Evolutionary conservation across 1,140 invertebrate genomes (phyloP).

Genomic region (Caerostris darwini): DNA sequence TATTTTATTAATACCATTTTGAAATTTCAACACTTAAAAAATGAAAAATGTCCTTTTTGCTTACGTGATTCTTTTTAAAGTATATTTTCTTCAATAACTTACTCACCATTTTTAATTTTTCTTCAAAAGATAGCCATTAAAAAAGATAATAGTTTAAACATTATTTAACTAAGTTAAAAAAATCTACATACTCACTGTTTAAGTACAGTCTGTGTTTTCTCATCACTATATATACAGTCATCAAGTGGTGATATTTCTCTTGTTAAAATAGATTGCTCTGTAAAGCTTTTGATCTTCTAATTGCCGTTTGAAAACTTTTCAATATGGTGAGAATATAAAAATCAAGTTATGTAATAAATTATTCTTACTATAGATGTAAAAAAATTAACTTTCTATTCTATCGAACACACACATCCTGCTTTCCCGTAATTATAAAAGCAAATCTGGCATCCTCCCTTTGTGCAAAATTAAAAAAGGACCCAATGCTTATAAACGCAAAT

Average conservation of each 20-base stretch:
- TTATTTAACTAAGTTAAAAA: background rate
- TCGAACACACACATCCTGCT: too few species aligned
- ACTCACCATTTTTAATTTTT: too few species aligned
- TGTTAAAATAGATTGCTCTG: background rate
- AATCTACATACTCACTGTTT: background rate
- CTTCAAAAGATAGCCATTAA: too few species aligned
- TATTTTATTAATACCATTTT: too few species aligned
- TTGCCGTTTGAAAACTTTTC: background rate
- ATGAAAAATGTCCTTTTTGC: too few species aligned
- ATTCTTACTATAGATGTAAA: background rate
- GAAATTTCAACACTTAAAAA: too few species aligned
- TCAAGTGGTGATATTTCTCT: background rate
- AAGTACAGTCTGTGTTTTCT: background rate
- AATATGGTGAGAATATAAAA: background rate
- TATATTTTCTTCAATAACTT: too few species aligned
- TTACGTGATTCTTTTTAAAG: too few species aligned
- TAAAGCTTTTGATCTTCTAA: background rate
- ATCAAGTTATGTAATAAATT: background rate
- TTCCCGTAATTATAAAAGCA: background rate
- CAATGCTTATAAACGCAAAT: conserved; percentile 39
- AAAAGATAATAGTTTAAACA: background rate
- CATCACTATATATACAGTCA: too few species aligned
- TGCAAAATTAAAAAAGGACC: background rate
- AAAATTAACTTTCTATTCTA: background rate
- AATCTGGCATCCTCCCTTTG: background rate